Evolutionary conservation across 2,888 invertebrate genomes (phyloP), one percentile per base, ranked within the genome.

Genomic region (Diploptera punctata): DNA sequence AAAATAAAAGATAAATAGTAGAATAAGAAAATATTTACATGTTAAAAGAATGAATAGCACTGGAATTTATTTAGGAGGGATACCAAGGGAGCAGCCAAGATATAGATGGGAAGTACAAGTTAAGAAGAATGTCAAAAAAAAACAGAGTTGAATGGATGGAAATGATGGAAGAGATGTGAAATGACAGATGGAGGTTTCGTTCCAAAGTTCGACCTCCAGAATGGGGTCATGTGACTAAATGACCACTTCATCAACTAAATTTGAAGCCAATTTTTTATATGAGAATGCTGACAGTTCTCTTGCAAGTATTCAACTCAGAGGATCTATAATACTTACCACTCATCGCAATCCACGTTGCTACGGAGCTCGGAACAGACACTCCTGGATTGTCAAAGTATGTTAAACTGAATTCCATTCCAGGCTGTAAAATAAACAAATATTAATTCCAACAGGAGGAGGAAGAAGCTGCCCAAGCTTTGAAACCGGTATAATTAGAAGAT

Each of bases 371-470:
- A 78, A 95, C 89, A 65, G 90, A 89, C 2, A 91, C 85, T 0
- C 93, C 94, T 9, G 95, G 94, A 85, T 95, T 93, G 81, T 95
- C 95, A 82, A 91, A 95, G 82, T 95, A 95, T 0, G 95, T 95
- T 47, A 95, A 83, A 44, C 92, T 90, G 82, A 94, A 95, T 81
- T 95, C 93, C 79, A 93, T 88, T 13, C 93, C 93, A 21, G 87
- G 85, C 87, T 91, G 81, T 2, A 78, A 31, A 75, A 77, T 77
- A 78, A 86, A 86, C 86, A 77, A n/a, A n/a, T n/a, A n/a, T n/a
- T n/a, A n/a, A n/a, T n/a, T n/a, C n/a, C n/a, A n/a, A n/a, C n/a
- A n/a, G n/a, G n/a, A n/a, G n/a, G n/a, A n/a, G n/a, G n/a, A n/a
- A n/a, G n/a, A n/a, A n/a, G n/a, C n/a, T n/a, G n/a, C n/a, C n/a